Percentiles rank a stretch among this genome's conserved stretches.
Conservation (phyloP, 2,797 vertebrate species). For the Sebastes nivosus region DNA sequence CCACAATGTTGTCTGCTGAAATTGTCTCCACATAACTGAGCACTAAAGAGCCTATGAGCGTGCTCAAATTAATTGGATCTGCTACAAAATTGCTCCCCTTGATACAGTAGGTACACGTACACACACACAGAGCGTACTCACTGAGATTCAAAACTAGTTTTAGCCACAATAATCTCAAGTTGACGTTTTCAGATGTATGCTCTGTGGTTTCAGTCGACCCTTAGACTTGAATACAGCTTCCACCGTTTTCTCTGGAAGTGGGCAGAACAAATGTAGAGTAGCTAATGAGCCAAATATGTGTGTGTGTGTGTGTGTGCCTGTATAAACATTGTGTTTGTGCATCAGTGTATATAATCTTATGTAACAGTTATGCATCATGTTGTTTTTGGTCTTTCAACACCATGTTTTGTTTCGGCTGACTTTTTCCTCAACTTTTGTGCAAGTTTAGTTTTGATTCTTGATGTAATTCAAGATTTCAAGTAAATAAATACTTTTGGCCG, state of each 20-base stretch:
- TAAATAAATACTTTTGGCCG: background rate
- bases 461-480: background rate
- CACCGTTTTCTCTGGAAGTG: background rate
- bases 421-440: background rate
- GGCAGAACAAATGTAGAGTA: conserved; percentile 17
- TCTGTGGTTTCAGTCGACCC: conserved; percentile 9
- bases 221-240: background rate
- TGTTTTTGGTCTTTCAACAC: background rate
- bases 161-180: conserved; percentile 5
- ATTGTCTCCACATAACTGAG: conserved; percentile 35
- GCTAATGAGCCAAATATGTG: conserved; percentile 2
- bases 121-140: background rate
- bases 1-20: conserved; percentile 25
- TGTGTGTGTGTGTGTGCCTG: background rate
- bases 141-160: conserved; percentile 27
- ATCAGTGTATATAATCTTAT: background rate
- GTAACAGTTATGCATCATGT: background rate
- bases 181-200: conserved; percentile 10
- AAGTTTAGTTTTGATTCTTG: background rate
- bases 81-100: conserved; percentile 35
- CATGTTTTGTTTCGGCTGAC: background rate
- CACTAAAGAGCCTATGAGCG: conserved; percentile 27
- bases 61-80: conserved; percentile 65
- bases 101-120: conserved; percentile 23
- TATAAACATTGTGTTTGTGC: background rate